Evolutionary conservation across 1,140 invertebrate genomes (phyloP).

Genomic region (Varroa destructor): DNA sequence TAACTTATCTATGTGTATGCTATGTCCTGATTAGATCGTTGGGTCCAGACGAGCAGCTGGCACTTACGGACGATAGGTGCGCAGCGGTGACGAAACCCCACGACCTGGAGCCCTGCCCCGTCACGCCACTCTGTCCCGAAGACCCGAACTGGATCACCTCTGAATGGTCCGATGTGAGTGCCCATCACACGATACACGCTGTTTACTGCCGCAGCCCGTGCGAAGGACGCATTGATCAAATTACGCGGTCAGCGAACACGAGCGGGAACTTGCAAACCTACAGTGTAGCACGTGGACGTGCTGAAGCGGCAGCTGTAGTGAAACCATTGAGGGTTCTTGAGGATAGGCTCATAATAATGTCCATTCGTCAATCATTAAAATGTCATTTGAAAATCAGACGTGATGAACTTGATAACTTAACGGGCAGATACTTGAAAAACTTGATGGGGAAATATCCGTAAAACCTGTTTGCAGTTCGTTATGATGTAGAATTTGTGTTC

Average conservation of each 20-base stretch:
- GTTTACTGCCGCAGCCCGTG: too few relatives aligned
- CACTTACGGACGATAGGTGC: constrained; percentile 55
- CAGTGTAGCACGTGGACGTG: constrained; percentile 37
- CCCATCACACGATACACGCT: neutral
- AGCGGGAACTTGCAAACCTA: constrained; percentile 40
- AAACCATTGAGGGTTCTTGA: too few relatives aligned
- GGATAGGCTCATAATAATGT: too few relatives aligned
- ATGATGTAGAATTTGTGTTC: too few relatives aligned
- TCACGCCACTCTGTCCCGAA: constrained; percentile 47
- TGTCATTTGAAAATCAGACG: too few relatives aligned
- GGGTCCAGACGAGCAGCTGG: constrained; percentile 50
- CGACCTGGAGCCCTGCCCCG: constrained; percentile 51
- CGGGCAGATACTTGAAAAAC: too few relatives aligned
- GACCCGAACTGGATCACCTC: constrained; percentile 36
- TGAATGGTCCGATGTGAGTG: constrained; percentile 40
- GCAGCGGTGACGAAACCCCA: constrained; percentile 46
- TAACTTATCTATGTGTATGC: too few relatives aligned
- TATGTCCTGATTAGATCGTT: constrained; percentile 36
- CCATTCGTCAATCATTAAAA: too few relatives aligned
- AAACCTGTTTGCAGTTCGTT: too few relatives aligned
- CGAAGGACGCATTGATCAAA: too few relatives aligned
- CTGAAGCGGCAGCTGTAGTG: neutral
- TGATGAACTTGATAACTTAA: too few relatives aligned
- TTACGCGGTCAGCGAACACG: constrained; percentile 26
- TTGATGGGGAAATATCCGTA: too few relatives aligned